Base-by-base conservation (phyloP, 1,140 invertebrate genomes). In the Limonius californicus region DNA sequence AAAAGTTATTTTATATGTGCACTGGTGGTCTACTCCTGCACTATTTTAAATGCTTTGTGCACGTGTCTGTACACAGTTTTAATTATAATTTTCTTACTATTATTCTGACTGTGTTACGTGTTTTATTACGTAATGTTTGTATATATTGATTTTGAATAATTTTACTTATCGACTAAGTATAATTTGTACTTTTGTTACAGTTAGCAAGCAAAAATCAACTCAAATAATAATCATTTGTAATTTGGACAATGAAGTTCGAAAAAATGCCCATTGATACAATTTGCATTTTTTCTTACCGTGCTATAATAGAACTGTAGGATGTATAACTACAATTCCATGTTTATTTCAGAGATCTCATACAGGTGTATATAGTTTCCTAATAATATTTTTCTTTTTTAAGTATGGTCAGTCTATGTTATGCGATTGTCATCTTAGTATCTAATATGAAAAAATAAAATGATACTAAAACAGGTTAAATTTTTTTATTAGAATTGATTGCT, bases 371-470 rank as follows among this genome's bases (percentile, higher is more conserved):
- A 54, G 14, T 20, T 54, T 54, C 20, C 20, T 54, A 54, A 54
- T 54, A 6, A 23, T 54, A 54, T 20, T n/a, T n/a, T n/a, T 54
- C 50, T 23, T 54, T 54, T 54, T 54, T 54, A 54, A 54, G 50
- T 54, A 54, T 23, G 50, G 50, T 54, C 50, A 54, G 50, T 54
- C 50, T 54, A 54, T 54, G 50, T 54, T 54, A 54, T 45, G 43
- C 43, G 43, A n/a, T 20, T 54, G 50, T 54, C 50, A 23, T 20
- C 50, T 54, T 54, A 54, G 50, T 23, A 54, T 54, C 20, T 23
- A 54, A 18, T 54, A 54, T 54, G 50, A 20, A 54, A 54, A 54
- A 54, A 54, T 20, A 20, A 54, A 54, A 8, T 23, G 20, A 54
- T 54, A 23, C 50, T 54, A 54, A 54, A 54, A 45, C 43, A n/a